Conservation (phyloP, 2,113 vertebrate genomes). For the Catharus bicknelli region DNA sequence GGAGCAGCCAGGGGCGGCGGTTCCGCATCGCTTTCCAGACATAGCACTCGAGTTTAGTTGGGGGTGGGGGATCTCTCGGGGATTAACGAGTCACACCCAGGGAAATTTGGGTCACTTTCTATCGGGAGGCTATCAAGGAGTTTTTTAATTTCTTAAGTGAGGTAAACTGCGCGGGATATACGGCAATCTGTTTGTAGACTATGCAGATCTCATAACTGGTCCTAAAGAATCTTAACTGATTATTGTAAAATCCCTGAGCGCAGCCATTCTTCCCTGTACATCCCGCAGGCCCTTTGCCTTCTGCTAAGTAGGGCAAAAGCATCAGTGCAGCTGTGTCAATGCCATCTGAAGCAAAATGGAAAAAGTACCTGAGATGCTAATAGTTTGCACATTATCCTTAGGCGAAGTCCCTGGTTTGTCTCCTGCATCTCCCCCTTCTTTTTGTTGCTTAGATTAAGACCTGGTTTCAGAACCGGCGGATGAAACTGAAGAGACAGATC, state of each 20-base stretch:
- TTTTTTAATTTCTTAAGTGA: neutral
- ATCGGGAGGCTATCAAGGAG: rapidly evolving
- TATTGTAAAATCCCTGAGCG: neutral
- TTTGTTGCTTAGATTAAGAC: constrained; percentile 77
- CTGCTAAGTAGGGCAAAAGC: rapidly evolving
- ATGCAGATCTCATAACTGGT: neutral
- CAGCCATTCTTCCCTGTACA: too few relatives aligned
- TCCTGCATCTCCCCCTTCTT: neutral
- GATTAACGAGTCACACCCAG: neutral
- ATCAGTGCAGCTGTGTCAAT: too few relatives aligned
- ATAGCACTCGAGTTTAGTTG: rapidly evolving
- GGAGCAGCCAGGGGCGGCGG: too few relatives aligned
- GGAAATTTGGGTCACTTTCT: neutral
- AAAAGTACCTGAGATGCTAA: neutral
- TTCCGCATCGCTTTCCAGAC: rapidly evolving
- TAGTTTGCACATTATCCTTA: neutral
- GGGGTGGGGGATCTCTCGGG: neutral
- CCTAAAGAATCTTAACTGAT: neutral
- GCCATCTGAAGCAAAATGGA: neutral
- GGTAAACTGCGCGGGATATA: neutral
- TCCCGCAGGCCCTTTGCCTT: neutral
- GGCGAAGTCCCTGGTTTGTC: neutral
- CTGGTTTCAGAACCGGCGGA: constrained; percentile 92
- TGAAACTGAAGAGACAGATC: constrained; percentile 85
- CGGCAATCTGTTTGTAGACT: rapidly evolving